phyloP scores from a whole-genome alignment of 2,888 invertebrate genomes.

The Cabera pusaria region DNA sequence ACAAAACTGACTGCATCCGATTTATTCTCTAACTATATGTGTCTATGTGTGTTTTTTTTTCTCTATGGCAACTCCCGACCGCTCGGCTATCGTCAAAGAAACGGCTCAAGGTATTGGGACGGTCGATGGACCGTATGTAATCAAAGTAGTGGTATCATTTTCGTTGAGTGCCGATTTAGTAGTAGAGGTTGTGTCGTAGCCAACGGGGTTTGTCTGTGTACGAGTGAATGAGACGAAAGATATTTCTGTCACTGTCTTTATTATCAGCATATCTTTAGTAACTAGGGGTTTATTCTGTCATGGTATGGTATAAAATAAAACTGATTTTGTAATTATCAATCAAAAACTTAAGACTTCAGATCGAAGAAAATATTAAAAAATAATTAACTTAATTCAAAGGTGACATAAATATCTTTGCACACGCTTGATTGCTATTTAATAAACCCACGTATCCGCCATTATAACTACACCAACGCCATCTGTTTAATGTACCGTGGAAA shows the following conservation, averaged over 20 bases:
- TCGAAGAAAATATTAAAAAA: too few species aligned
- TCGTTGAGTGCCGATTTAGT: conserved; percentile 69
- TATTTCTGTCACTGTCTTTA: conserved; percentile 50
- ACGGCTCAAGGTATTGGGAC: conserved; percentile 76
- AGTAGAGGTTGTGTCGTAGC: conserved; percentile 81
- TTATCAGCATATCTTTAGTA: too few species aligned
- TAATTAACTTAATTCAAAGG: too few species aligned
- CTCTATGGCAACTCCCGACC: conserved; percentile 87
- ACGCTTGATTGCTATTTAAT: conserved; percentile 51
- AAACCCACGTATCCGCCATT: conserved; percentile 37
- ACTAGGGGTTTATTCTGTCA: too few species aligned
- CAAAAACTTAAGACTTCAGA: too few species aligned
- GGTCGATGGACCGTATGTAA: conserved; percentile 37
- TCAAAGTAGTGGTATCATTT: conserved; percentile 68
- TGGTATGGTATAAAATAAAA: too few species aligned
- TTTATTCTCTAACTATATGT: conserved; percentile 83
- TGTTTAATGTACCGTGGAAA: conserved; percentile 34
- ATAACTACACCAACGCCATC: conserved; percentile 49
- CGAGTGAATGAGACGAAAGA: conserved; percentile 57
- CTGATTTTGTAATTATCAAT: too few species aligned
- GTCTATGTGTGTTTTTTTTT: conserved; percentile 88
- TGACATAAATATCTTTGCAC: conserved; percentile 51
- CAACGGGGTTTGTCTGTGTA: conserved; percentile 80
- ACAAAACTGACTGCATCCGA: conserved; percentile 79
- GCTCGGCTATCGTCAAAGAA: conserved; percentile 85